Base-by-base conservation (phyloP, 2,888 invertebrate species). In the Sabatieria punctata region DNA sequence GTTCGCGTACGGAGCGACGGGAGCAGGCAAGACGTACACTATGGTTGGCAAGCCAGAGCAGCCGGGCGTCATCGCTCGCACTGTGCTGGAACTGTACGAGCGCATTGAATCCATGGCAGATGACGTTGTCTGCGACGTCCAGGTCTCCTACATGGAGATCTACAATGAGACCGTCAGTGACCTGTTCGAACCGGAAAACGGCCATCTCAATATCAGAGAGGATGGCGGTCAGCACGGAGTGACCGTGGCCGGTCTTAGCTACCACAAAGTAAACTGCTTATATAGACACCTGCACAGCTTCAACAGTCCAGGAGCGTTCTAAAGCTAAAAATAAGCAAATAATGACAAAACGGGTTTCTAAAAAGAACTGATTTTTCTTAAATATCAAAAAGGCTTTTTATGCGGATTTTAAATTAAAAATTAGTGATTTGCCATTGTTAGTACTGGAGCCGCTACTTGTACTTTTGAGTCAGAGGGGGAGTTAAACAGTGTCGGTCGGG, bases 11-110 rank as follows among this genome's bases (percentile, higher is more conserved):
- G 91, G 89, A 2, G 88, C 89, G 0, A 91, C 89, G 0, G 91
- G 91, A 0, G 85, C 89, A 4, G 91, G 91, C 0, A 89, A 39
- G 89, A 89, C n/a, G n/a, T n/a, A n/a, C n/a, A n/a, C n/a, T n/a
- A n/a, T n/a, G n/a, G n/a, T n/a, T n/a, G n/a, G n/a, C 0, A 78
- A 71, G 51, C 72, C 72, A 2, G 71, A 75, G 2, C 72, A 76
- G 55, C 85, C 84, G 0, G 89, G 89, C 0, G 80, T 91, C 21
- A 85, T 85, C 15, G 86, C 80, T 62, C 73, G 83, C 44, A 89
- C 89, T 0, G 84, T 89, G 77, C 77, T 79, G 47, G 84, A 88
- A 59, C 71, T 91, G 0, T 89, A 85, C 58, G 66, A 72, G 2
- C 76, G 78, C 51, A 82, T 88, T 22, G 76, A 80, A 35, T 69